Conservation (phyloP, 2,888 invertebrate species). For the Nephrotoma appendiculata region DNA sequence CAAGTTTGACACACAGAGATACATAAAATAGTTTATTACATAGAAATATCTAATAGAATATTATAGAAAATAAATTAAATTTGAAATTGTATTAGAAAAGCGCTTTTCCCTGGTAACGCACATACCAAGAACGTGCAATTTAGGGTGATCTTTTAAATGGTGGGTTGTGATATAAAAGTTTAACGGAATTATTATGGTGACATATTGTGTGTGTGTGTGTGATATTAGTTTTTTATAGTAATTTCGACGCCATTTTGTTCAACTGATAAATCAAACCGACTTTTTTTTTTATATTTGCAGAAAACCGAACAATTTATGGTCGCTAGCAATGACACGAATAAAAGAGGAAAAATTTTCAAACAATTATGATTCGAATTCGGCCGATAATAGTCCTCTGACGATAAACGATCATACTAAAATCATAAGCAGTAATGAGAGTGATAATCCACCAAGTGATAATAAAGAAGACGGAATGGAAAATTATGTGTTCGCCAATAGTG, state of each 20-base stretch:
- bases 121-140: not conserved
- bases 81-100: not conserved
- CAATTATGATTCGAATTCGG: not conserved
- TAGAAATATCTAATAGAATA: not conserved
- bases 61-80: not conserved
- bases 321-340: not conserved
- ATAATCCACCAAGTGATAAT: not conserved
- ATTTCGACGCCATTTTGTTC: not conserved
- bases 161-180: not conserved
- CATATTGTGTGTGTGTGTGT: not conserved
- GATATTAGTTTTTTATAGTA: not conserved
- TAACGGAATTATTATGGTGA: not conserved
- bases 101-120: not conserved
- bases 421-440: not conserved
- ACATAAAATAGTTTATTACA: not conserved
- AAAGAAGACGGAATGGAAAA: not conserved
- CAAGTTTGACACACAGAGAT: not conserved
- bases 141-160: not conserved
- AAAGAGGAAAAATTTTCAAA: not conserved
- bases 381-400: not conserved
- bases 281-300: not conserved
- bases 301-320: not conserved
- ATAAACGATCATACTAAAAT: not conserved
- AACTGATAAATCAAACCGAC: not conserved
- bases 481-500: slow-evolving; percentile 10